Conservation (phyloP, 2,888 invertebrate genomes). For the Drosophila meridiana region DNA sequence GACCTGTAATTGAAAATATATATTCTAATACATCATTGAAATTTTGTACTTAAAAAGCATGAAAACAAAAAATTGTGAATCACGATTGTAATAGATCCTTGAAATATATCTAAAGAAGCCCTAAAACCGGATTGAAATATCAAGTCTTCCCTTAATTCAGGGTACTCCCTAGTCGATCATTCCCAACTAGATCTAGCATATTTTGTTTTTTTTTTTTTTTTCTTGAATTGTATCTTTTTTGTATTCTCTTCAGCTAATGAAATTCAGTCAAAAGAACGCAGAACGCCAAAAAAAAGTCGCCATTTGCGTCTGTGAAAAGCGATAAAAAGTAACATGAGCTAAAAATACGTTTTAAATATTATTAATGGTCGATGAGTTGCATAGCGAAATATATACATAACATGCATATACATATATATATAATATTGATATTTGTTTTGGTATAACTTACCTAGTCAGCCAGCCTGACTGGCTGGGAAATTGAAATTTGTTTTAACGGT, state of each 20-base stretch:
- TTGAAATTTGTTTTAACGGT: slow-evolving; percentile 32
- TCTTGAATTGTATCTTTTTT: slow-evolving; percentile 4
- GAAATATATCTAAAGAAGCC: neutral
- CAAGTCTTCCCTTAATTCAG: neutral
- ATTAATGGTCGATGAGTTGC: slow-evolving; percentile 22
- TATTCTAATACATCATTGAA: too few relatives aligned
- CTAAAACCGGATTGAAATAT: neutral
- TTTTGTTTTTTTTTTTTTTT: neutral
- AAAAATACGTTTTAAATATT: slow-evolving; percentile 18
- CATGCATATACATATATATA: neutral
- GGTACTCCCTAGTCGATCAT: neutral
- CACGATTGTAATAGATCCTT: too few relatives aligned
- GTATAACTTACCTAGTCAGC: neutral
- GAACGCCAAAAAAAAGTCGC: slow-evolving; percentile 22
- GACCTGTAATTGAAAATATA: too few relatives aligned
- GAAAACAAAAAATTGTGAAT: too few relatives aligned
- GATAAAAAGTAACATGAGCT: slow-evolving; percentile 22
- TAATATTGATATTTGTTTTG: slow-evolving; percentile 6
- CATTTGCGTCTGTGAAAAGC: slow-evolving; percentile 34
- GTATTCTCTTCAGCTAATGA: slow-evolving; percentile 24
- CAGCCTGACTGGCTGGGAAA: slow-evolving; percentile 37
- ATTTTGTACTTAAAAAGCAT: too few relatives aligned
- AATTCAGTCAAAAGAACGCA: slow-evolving; percentile 30
- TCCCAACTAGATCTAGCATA: neutral
- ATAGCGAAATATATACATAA: slow-evolving; percentile 7